Evolutionary conservation across 2,797 vertebrate genomes (phyloP).

Genomic region (Sebastes matsubarae): DNA sequence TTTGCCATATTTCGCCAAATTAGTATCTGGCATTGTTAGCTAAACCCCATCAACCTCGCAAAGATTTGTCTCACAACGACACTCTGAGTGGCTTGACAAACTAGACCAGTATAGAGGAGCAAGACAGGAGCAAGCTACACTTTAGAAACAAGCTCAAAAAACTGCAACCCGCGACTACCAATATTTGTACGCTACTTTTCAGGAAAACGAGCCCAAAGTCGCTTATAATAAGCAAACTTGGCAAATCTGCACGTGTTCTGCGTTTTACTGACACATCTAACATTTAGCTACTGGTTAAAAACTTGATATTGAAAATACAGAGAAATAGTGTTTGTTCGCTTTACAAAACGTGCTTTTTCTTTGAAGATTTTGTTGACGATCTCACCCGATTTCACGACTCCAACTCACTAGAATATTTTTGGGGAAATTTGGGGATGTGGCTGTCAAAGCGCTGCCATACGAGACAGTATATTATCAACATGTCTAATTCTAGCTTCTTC

Average conservation of each 20-base stretch:
- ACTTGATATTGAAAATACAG: not conserved
- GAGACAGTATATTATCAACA: slow-evolving; percentile 3
- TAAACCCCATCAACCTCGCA: too few relatives aligned
- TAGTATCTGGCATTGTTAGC: fast-evolving
- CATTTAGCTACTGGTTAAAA: not conserved
- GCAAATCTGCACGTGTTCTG: too few relatives aligned
- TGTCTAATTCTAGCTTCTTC: not conserved
- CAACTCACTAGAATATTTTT: slow-evolving; percentile 11
- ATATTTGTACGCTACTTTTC: too few relatives aligned
- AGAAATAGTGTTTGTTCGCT: not conserved
- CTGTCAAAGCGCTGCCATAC: not conserved
- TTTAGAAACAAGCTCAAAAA: too few relatives aligned
- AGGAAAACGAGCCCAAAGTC: too few relatives aligned
- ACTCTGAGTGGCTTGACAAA: too few relatives aligned
- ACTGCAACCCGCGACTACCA: too few relatives aligned
- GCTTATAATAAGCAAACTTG: too few relatives aligned
- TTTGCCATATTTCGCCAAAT: too few relatives aligned
- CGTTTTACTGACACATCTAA: not conserved
- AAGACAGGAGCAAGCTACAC: too few relatives aligned
- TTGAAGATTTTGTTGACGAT: not conserved
- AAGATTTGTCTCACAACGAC: too few relatives aligned
- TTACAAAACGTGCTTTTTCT: not conserved
- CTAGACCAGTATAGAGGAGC: too few relatives aligned
- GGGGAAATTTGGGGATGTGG: slow-evolving; percentile 21
- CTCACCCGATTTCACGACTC: not conserved